Percentiles rank a stretch among this genome's conserved stretches.
Evolutionary conservation across 2,888 invertebrate species (phyloP).

Genomic region (Piscicola geometra): DNA sequence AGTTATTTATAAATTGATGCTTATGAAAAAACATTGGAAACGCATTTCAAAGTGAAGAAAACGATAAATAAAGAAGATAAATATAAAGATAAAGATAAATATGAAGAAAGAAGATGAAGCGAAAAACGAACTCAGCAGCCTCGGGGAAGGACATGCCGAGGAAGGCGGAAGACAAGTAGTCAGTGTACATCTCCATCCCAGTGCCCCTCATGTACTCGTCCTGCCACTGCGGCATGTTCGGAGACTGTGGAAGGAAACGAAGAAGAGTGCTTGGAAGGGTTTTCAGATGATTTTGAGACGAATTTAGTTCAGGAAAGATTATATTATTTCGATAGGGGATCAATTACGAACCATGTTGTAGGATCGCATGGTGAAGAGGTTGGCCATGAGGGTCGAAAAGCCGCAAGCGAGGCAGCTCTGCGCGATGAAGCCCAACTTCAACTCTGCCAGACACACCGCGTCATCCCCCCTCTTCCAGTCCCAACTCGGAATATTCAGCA

Average conservation of each 20-base stretch:
- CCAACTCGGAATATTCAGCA: slow-evolving; percentile 99
- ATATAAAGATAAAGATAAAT: not conserved
- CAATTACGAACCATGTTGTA: slow-evolving; percentile 57
- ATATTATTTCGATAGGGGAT: not conserved
- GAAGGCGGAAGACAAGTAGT: slow-evolving; percentile 98
- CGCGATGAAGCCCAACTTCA: slow-evolving; percentile 98
- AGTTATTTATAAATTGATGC: too few relatives aligned
- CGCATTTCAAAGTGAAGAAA: not conserved
- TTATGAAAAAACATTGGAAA: too few relatives aligned
- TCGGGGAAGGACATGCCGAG: slow-evolving; percentile 99
- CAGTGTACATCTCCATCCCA: slow-evolving; percentile 99
- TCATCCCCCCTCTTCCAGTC: slow-evolving; percentile 99
- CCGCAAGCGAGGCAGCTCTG: slow-evolving; percentile 99
- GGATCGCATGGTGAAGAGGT: slow-evolving; percentile 94
- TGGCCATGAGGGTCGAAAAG: slow-evolving; percentile 99
- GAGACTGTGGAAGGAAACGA: slow-evolving; percentile 45
- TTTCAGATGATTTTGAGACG: not conserved
- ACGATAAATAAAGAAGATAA: not conserved
- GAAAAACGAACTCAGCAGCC: slow-evolving; percentile 92
- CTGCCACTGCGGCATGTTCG: slow-evolving; percentile 92
- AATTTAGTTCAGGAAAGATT: not conserved
- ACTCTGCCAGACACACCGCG: slow-evolving; percentile 95
- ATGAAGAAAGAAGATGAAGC: not conserved
- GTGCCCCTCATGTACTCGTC: slow-evolving; percentile 99
- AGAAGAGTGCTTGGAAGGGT: not conserved